These are phyloP conservation scores for Carcharodon carcharias DNA, from an alignment of 2,797 vertebrate genomes.

Conservation along the genomic window DNA sequence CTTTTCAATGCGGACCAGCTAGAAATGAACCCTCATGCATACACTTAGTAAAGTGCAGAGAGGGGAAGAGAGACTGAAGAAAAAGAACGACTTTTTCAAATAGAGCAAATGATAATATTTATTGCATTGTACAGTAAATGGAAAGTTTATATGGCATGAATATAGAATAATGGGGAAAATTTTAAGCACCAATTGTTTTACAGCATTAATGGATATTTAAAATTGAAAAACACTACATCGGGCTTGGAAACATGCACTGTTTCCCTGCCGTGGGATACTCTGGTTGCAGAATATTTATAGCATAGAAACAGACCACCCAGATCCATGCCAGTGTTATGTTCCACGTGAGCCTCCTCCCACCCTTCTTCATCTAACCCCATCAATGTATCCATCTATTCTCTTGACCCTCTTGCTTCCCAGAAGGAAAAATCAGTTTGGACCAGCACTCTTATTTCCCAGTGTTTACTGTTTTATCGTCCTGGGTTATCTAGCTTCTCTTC, in stretches of 20 bases:
- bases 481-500: not conserved
- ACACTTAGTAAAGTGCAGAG: not conserved
- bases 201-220: not conserved
- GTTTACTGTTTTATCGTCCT: too few species aligned
- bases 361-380: not conserved
- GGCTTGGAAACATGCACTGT: not conserved
- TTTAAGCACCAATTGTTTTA: not conserved
- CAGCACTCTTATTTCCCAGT: too few species aligned
- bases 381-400: not conserved
- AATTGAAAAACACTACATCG: not conserved
- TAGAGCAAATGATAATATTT: not conserved
- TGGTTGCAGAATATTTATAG: not conserved
- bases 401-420: not conserved
- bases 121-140: not conserved
- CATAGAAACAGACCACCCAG: not conserved
- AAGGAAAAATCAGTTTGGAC: too few species aligned
- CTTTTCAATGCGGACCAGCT: too few species aligned
- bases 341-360: not conserved
- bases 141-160: not conserved
- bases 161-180: not conserved
- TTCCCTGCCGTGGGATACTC: not conserved
- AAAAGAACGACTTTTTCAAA: not conserved
- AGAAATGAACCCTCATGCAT: too few species aligned
- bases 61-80: not conserved
- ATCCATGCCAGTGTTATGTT: not conserved